Conservation (phyloP, 2,113 vertebrate genomes). For the Vicugna pacos region DNA sequence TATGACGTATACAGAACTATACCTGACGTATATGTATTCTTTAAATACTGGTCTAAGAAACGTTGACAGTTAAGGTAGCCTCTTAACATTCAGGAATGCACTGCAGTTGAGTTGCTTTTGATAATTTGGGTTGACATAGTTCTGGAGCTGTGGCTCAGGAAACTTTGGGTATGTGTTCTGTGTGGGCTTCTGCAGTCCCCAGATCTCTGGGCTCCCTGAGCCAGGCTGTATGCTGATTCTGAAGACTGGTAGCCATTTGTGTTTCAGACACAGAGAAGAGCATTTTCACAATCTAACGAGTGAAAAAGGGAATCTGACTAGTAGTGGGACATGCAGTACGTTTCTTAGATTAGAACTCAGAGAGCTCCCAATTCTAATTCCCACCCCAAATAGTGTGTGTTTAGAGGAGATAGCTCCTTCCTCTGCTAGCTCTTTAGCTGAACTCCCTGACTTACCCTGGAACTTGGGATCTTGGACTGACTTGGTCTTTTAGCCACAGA, state of each 20-base stretch:
- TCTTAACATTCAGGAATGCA: background rate
- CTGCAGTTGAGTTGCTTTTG: background rate
- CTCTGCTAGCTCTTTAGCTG: too few species aligned
- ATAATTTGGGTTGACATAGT: background rate
- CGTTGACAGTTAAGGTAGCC: background rate
- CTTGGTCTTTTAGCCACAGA: background rate
- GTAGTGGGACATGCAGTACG: background rate
- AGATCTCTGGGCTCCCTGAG: background rate
- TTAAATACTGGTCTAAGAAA: background rate
- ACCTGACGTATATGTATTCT: background rate
- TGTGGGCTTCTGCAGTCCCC: accelerated
- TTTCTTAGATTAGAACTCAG: background rate
- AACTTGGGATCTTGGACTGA: background rate
- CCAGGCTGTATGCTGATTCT: background rate
- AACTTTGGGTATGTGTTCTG: background rate
- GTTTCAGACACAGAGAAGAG: background rate
- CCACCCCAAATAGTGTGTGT: background rate
- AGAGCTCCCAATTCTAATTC: background rate
- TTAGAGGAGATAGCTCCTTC: too few species aligned
- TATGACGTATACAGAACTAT: background rate
- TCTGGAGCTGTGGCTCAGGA: background rate
- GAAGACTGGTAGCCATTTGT: background rate
- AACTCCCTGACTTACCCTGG: background rate
- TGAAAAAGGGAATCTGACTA: background rate
- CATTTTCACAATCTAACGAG: background rate